Conservation (phyloP, 2,888 invertebrate species). For the Hypercompe scribonia region DNA sequence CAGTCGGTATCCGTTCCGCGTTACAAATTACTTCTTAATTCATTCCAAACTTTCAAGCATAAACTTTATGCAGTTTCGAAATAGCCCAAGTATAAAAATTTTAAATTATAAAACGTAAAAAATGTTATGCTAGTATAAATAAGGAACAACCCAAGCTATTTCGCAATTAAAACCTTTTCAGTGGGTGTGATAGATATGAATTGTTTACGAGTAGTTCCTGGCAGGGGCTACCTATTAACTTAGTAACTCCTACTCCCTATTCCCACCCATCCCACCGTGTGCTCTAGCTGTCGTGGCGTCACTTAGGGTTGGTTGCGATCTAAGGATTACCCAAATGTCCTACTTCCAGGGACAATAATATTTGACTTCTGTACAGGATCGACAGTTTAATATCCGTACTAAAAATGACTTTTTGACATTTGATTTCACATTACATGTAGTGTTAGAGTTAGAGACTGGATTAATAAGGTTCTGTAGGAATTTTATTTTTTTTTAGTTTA, state of each 20-base stretch:
- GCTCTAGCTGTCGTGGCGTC: too few species aligned
- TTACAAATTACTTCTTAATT: slow-evolving; percentile 6
- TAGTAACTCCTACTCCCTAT: neutral
- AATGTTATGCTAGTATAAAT: slow-evolving; percentile 38
- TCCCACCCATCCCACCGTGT: slow-evolving; percentile 20
- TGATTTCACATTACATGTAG: neutral
- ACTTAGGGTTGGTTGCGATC: slow-evolving; percentile 29
- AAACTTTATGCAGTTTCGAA: neutral
- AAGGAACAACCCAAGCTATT: slow-evolving; percentile 48
- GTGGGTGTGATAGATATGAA: slow-evolving; percentile 55
- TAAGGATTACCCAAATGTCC: slow-evolving; percentile 61
- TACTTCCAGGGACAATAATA: slow-evolving; percentile 51
- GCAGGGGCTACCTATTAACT: slow-evolving; percentile 23
- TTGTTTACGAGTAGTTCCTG: slow-evolving; percentile 56
- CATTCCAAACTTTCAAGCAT: slow-evolving; percentile 7
- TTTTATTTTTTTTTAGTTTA: too few species aligned
- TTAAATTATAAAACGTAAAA: slow-evolving; percentile 21
- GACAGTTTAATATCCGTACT: slow-evolving; percentile 38
- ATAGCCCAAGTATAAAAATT: slow-evolving; percentile 4
- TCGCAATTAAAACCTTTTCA: slow-evolving; percentile 59
- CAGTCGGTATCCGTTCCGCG: neutral
- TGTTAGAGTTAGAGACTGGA: neutral
- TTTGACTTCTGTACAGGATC: slow-evolving; percentile 45
- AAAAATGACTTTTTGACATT: neutral
- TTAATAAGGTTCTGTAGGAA: too few species aligned